phyloP scores from a whole-genome alignment of 2,797 vertebrate genomes.

The Propithecus deckenii region DNA sequence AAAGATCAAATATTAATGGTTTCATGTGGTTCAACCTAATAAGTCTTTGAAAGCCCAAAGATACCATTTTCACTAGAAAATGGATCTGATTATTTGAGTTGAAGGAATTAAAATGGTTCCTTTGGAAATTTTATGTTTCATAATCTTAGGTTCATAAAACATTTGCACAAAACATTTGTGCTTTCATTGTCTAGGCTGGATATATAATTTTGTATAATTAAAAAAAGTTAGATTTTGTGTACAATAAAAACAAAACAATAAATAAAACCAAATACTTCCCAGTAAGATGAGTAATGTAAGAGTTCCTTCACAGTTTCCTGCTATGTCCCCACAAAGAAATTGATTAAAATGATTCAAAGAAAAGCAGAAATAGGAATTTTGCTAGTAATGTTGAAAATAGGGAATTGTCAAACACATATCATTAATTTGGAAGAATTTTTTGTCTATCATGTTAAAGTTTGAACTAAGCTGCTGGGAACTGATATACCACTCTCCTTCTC shows the following conservation, averaged over 20 bases:
- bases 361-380: not conserved
- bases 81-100: not conserved
- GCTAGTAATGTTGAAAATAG: not conserved
- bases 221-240: not conserved
- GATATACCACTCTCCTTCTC: not conserved
- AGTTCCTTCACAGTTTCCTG: not conserved
- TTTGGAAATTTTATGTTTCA: slow-evolving; percentile 12
- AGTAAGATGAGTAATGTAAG: not conserved
- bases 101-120: not conserved
- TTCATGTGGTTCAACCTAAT: not conserved
- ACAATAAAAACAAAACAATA: not conserved
- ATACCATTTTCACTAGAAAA: not conserved
- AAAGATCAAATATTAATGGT: not conserved
- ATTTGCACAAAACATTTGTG: not conserved
- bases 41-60: not conserved
- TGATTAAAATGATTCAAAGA: not conserved
- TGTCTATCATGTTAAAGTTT: not conserved
- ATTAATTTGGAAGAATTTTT: slow-evolving; percentile 1
- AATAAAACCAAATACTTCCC: not conserved
- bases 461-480: not conserved
- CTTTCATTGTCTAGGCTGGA: not conserved
- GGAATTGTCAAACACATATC: not conserved
- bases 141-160: not conserved
- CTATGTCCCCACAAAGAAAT: not conserved
- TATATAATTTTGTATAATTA: not conserved